These are phyloP conservation scores for Neocrepidodera transversa DNA, from an alignment of 2,888 invertebrate genomes.

Conservation along the genomic window DNA sequence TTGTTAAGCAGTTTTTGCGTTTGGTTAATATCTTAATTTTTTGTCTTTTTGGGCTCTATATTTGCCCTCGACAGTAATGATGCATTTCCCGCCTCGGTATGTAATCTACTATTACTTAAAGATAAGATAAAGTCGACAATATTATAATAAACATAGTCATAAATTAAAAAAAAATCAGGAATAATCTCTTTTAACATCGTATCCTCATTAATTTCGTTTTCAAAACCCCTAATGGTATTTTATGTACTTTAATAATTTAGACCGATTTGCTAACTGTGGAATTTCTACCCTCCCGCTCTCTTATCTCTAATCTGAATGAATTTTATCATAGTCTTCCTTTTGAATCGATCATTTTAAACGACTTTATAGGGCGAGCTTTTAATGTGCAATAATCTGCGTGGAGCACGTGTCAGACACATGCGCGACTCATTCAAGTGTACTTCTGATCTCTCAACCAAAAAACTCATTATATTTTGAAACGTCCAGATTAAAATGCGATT, in stretches of 20 bases:
- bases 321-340: background rate
- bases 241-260: background rate
- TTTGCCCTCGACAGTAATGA: no score
- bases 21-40: no score
- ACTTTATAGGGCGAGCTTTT: constrained; percentile 10
- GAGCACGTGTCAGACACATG: constrained; percentile 52
- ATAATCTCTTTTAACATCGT: no score
- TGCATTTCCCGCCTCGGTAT: no score
- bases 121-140: no score
- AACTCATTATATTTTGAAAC: constrained; percentile 52
- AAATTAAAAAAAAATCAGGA: no score
- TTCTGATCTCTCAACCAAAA: constrained; percentile 49
- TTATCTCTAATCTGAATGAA: background rate
- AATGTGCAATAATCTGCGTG: constrained; percentile 54
- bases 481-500: constrained; percentile 43
- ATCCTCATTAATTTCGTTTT: no score
- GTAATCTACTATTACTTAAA: no score
- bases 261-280: background rate
- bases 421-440: constrained; percentile 39
- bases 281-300: background rate
- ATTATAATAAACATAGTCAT: no score
- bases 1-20: no score
- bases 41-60: no score
- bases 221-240: no score
- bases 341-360: background rate